These are phyloP conservation scores for Hypotaenidia philippensis DNA, from an alignment of 2,797 vertebrate genomes.

Conservation along the genomic window DNA sequence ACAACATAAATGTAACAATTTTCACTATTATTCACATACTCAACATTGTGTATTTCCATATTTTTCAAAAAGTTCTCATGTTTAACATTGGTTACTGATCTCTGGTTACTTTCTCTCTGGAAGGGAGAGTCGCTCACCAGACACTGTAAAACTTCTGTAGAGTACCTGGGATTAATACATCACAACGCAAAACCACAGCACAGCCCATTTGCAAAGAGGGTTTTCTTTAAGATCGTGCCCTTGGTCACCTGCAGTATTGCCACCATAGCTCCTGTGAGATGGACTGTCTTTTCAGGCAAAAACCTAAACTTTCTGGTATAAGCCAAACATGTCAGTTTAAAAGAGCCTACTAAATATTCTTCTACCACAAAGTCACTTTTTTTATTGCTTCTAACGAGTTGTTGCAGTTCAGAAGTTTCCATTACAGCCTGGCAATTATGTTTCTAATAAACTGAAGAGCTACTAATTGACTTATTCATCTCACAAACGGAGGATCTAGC, in stretches of 20 bases:
- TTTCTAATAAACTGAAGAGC: constrained; percentile 77
- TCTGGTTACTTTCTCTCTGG: not conserved
- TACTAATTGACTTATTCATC: constrained; percentile 72
- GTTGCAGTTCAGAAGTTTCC: constrained; percentile 76
- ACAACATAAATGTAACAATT: not conserved
- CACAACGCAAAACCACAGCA: not conserved
- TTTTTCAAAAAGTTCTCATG: not conserved
- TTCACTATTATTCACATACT: not conserved
- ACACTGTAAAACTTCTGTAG: constrained; percentile 72
- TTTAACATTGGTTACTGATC: not conserved
- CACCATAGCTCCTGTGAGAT: not conserved
- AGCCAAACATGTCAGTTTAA: not conserved
- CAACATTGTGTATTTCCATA: not conserved
- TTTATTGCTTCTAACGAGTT: constrained; percentile 67
- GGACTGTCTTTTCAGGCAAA: not conserved
- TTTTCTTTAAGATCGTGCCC: not conserved
- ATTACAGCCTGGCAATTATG: constrained; percentile 76
- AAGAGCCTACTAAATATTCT: constrained; percentile 49
- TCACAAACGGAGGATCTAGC: constrained; percentile 49
- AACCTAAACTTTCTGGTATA: not conserved
- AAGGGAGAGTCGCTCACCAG: constrained; percentile 26
- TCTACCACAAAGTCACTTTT: constrained; percentile 45
- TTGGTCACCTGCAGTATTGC: not conserved
- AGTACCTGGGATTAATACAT: not conserved
- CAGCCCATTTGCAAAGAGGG: not conserved